Conservation (phyloP, 2,888 invertebrate species). For the Suillia variegata region DNA sequence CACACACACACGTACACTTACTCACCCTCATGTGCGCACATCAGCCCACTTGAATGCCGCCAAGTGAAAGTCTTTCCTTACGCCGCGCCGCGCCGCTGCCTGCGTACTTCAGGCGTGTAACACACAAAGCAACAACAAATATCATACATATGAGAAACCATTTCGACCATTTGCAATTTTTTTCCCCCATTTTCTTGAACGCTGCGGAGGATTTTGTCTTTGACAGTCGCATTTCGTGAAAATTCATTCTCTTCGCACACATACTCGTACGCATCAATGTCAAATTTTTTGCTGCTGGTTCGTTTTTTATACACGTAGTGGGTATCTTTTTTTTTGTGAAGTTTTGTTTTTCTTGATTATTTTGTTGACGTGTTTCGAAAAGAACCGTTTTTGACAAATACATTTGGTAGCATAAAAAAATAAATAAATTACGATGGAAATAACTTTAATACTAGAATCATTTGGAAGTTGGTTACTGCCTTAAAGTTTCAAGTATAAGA, state of each 20-base stretch:
- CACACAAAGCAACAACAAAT: neutral
- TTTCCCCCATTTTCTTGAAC: conserved; percentile 29
- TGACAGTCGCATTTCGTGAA: conserved; percentile 48
- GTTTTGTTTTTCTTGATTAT: conserved; percentile 45
- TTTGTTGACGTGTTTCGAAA: conserved; percentile 45
- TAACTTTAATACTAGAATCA: neutral
- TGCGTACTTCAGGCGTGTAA: neutral
- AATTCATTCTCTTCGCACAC: conserved; percentile 48
- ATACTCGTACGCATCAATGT: conserved; percentile 45
- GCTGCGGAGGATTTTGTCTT: conserved; percentile 30
- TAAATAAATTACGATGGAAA: too few species aligned
- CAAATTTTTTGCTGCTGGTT: conserved; percentile 40
- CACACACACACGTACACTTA: conserved; percentile 10
- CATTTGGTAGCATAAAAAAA: neutral
- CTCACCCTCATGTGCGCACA: conserved; percentile 9
- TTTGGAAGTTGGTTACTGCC: too few species aligned
- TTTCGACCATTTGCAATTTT: conserved; percentile 49
- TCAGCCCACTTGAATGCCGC: neutral
- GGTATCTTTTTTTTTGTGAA: conserved; percentile 8
- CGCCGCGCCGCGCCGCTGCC: neutral
- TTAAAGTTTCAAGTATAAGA: too few species aligned
- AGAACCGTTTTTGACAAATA: neutral
- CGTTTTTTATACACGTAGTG: neutral
- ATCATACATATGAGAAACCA: conserved; percentile 25
- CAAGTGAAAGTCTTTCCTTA: conserved; percentile 18